A percentile compares a stretch with the other conserved stretches of the same genome.
These are phyloP conservation scores for Eubasilissa splendida DNA, from an alignment of 2,888 invertebrate genomes.

Conservation along the genomic window DNA sequence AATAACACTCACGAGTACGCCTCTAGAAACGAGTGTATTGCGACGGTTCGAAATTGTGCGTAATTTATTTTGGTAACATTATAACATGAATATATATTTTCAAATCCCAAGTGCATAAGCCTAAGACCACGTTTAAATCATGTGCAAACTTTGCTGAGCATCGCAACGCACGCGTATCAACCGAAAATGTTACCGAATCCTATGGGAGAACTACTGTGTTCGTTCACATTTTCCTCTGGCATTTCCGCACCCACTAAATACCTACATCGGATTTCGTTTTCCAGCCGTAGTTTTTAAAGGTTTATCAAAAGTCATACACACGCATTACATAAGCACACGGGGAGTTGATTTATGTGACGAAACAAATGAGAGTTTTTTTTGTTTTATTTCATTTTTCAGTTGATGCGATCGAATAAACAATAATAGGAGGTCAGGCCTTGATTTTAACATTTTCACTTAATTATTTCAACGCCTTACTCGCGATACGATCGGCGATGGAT, in stretches of 20 bases:
- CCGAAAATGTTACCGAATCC: slow-evolving; percentile 20
- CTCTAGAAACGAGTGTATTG: too few species aligned
- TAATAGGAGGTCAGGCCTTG: background rate
- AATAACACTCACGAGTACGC: too few species aligned
- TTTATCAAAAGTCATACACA: slow-evolving; percentile 47
- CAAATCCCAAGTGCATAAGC: background rate
- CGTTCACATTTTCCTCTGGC: slow-evolving; percentile 43
- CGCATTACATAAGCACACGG: slow-evolving; percentile 17
- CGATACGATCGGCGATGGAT: slow-evolving; percentile 7
- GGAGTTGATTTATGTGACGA: background rate
- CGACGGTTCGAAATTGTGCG: too few species aligned
- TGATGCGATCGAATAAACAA: background rate
- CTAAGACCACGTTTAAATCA: slow-evolving; percentile 31
- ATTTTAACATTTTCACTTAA: background rate
- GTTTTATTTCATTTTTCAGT: background rate
- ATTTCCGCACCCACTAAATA: slow-evolving; percentile 32
- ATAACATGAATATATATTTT: background rate
- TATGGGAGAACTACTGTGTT: slow-evolving; percentile 15
- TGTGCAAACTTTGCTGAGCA: slow-evolving; percentile 25
- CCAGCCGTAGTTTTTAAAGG: slow-evolving; percentile 38
- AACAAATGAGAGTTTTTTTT: background rate
- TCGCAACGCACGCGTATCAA: slow-evolving; percentile 31
- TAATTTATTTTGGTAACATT: background rate
- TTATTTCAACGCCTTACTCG: slow-evolving; percentile 1
- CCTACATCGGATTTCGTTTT: slow-evolving; percentile 36